These are phyloP conservation scores for Lasioglossum zephyrum DNA, from an alignment of 2,888 invertebrate genomes.

Conservation along the genomic window DNA sequence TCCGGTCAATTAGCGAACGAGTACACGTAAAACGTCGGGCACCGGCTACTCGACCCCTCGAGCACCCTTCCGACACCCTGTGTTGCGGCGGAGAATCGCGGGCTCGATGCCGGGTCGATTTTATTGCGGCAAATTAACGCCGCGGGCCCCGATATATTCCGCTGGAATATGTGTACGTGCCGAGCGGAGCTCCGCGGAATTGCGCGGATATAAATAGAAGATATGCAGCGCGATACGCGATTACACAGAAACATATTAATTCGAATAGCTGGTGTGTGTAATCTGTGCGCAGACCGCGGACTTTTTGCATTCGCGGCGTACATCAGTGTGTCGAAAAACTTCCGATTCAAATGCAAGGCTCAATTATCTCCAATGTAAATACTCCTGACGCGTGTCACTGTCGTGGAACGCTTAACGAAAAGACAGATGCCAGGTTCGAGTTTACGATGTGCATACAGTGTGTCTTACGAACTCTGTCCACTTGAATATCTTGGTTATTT, in stretches of 20 bases:
- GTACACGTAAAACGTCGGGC: neutral
- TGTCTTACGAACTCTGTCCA: too few species aligned
- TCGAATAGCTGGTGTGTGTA: neutral
- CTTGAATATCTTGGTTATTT: too few species aligned
- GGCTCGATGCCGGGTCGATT: neutral
- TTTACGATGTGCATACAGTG: neutral
- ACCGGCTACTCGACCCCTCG: neutral
- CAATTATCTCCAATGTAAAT: neutral
- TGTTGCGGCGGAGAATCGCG: neutral
- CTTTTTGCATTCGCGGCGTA: neutral
- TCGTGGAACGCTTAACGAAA: neutral
- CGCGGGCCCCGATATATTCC: neutral
- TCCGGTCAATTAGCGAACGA: conserved; percentile 9
- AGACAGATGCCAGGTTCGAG: neutral
- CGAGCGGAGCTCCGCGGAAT: neutral
- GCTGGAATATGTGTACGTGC: neutral
- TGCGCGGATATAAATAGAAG: neutral
- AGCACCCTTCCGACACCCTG: neutral
- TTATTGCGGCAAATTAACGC: conserved; percentile 15
- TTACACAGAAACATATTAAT: neutral
- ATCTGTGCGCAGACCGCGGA: neutral
- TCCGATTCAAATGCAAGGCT: neutral
- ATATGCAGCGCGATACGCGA: neutral
- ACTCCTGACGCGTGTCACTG: neutral
- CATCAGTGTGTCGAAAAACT: neutral